A percentile compares a stretch with the other conserved stretches of the same genome.
Conservation (phyloP, 2,113 vertebrate species). For the Tympanuchus pallidicinctus region DNA sequence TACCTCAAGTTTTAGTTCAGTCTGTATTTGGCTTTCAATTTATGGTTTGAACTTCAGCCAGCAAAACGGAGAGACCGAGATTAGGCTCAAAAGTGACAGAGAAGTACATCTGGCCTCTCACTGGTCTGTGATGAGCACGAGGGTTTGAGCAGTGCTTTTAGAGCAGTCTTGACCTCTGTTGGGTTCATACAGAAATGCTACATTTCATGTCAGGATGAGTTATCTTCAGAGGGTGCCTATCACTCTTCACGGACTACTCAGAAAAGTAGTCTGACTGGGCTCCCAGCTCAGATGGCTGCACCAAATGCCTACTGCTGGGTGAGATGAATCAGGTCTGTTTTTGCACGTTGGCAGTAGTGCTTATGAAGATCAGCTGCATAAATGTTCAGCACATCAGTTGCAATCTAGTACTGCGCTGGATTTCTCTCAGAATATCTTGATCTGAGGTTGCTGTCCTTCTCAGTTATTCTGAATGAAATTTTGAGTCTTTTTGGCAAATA, state of each 20-base stretch:
- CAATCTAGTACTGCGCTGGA: not conserved
- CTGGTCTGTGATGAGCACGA: fast-evolving
- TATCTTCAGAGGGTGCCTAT: not conserved
- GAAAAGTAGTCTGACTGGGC: not conserved
- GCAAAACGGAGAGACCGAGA: not conserved
- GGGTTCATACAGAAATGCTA: not conserved
- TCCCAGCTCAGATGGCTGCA: not conserved
- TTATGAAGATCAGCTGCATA: not conserved
- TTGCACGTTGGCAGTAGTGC: not conserved
- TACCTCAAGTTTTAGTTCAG: not conserved
- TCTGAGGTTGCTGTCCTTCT: not conserved
- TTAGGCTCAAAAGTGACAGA: not conserved
- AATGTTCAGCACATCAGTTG: not conserved
- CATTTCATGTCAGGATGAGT: not conserved
- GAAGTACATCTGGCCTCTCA: not conserved
- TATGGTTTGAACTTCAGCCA: not conserved
- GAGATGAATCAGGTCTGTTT: not conserved
- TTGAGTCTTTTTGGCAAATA: not conserved
- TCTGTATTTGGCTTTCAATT: constrained; percentile 24
- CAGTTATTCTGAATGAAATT: not conserved
- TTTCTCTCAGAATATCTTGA: not conserved
- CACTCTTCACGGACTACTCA: not conserved
- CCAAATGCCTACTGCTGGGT: not conserved
- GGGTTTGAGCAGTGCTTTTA: not conserved
- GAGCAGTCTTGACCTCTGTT: not conserved